Evolutionary conservation across 2,113 vertebrate genomes (phyloP).

Genomic region (Parus major): DNA sequence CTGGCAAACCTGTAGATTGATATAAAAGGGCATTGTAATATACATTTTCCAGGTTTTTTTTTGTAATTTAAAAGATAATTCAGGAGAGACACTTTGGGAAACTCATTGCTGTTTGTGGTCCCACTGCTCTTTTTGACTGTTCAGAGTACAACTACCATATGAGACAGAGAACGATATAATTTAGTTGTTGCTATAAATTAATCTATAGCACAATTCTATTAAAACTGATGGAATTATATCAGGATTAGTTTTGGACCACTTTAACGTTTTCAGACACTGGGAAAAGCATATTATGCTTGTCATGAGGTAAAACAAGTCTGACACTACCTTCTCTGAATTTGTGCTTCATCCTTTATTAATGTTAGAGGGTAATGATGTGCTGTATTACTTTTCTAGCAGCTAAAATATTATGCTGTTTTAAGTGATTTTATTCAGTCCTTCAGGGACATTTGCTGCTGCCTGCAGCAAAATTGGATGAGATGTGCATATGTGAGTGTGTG

Average conservation of each 20-base stretch:
- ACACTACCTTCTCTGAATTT: background rate
- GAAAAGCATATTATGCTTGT: background rate
- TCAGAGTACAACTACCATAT: background rate
- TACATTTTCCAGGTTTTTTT: background rate
- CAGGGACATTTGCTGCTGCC: background rate
- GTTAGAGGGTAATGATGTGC: background rate
- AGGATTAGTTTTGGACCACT: background rate
- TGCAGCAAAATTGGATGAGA: background rate
- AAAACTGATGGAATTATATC: background rate
- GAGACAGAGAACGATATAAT: background rate
- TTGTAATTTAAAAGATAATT: slow-evolving; percentile 12
- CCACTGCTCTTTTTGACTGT: background rate
- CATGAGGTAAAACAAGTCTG: background rate
- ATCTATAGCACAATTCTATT: background rate
- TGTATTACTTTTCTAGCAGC: background rate
- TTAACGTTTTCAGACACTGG: background rate
- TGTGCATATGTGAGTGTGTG: background rate
- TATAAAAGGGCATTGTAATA: background rate
- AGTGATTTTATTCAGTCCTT: background rate
- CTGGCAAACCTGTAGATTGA: background rate
- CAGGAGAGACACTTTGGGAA: background rate
- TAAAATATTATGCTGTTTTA: background rate
- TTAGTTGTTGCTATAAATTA: background rate
- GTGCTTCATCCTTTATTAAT: background rate
- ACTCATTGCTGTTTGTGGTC: background rate